Conservation (phyloP, 2,113 vertebrate genomes). For the Polypterus senegalus region DNA sequence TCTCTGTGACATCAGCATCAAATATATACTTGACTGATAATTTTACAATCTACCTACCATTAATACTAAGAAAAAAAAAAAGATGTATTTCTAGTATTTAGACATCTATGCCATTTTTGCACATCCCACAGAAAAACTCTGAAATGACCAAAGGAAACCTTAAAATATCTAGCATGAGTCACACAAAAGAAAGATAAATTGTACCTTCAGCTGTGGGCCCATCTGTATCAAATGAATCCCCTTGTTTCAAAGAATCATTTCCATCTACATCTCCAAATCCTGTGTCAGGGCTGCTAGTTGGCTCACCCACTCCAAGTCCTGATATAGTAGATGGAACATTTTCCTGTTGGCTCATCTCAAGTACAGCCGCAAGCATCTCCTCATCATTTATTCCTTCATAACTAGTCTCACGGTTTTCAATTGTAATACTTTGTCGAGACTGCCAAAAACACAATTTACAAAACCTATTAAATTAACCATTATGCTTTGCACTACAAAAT, state of each 20-base stretch:
- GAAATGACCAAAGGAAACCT: no score
- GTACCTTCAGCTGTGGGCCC: slow-evolving; percentile 59
- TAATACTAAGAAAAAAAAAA: no score
- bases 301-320: slow-evolving; percentile 63
- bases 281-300: slow-evolving; percentile 83
- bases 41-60: no score
- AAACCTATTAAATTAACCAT: neutral
- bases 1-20: no score
- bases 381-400: slow-evolving; percentile 78
- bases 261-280: slow-evolving; percentile 82
- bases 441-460: neutral
- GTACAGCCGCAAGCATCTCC: slow-evolving; percentile 77
- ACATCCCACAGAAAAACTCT: no score
- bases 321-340: slow-evolving; percentile 36
- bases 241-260: slow-evolving; percentile 67
- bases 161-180: no score
- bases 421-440: slow-evolving; percentile 22
- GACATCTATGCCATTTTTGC: no score
- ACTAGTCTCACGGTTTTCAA: slow-evolving; percentile 38
- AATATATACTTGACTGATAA: no score
- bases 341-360: slow-evolving; percentile 80
- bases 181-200: neutral
- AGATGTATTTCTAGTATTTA: no score
- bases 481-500: neutral
- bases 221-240: slow-evolving; percentile 61